Base-by-base conservation (phyloP, 2,888 invertebrate genomes). In the Malthinus seriepunctatus region DNA sequence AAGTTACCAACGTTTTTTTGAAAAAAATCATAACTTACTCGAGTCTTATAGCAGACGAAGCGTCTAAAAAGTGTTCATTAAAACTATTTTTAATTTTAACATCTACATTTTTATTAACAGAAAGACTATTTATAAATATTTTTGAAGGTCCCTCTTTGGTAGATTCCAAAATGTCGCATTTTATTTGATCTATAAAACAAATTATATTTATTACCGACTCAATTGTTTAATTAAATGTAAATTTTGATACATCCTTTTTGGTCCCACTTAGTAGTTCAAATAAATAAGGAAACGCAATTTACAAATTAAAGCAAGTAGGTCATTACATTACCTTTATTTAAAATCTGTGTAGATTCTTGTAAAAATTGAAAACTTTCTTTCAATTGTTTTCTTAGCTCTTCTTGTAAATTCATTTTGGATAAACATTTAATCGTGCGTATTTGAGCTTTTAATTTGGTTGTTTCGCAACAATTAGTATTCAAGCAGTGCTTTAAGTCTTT, bases 371-470 rank as follows among this genome's bases (percentile, higher is more conserved):
- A 65, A 52, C 68, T 63, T 50, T 73, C 70, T 49, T 66, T 65
- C 32, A 60, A 42, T 39, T 14, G 32, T 8, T 32, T 31, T n/a
- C 50, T 12, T 11, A 51, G 44, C 14, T 55, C 14, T 1, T 50
- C 37, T 12, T 47, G 11, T 50, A 70, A 64, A 5, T 70, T 66
- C 55, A 88, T 71, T 70, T 86, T 83, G 11, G 82, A 76, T 64
- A 82, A 82, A 74, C 90, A 90, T 67, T 88, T 85, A 0, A 85
- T 86, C 66, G 83, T 81, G 15, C 91, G 82, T 11, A 88, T 75
- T 51, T 84, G 79, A 51, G 93, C 77, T 77, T 91, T 92, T 68
- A 86, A 84, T 32, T 78, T 78, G 48, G 85, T 79, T 55, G 84
- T 82, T 35, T 76, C 71, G 0, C 90, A 88, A 72, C 89, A 90